phyloP scores from a whole-genome alignment of 2,113 vertebrate genomes.

The Pelecanoides urinatrix region DNA sequence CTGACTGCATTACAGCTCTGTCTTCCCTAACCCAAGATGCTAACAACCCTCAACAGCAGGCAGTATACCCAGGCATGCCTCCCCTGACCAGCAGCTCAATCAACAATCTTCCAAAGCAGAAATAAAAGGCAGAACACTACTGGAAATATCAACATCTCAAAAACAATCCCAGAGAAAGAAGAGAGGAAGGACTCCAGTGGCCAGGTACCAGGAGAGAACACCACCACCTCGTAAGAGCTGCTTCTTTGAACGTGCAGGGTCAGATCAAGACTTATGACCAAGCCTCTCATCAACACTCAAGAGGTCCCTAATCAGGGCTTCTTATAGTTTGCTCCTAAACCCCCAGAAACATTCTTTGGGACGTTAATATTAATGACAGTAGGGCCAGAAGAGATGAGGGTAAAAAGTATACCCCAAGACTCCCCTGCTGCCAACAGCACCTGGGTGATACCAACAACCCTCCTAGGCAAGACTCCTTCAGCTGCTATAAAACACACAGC shows the following conservation, averaged over 20 bases:
- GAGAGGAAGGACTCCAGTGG: background rate
- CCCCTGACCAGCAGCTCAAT: background rate
- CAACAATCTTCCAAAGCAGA: background rate
- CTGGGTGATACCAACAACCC: background rate
- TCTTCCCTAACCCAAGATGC: background rate
- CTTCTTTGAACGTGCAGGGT: background rate
- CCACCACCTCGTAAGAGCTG: background rate
- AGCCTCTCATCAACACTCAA: background rate
- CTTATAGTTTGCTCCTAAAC: background rate
- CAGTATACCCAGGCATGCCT: background rate
- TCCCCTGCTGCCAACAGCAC: background rate
- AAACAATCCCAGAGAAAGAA: background rate
- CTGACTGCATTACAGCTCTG: accelerated
- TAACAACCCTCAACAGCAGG: background rate
- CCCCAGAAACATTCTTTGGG: background rate
- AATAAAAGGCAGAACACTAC: background rate
- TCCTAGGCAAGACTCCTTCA: background rate
- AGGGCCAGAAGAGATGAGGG: background rate
- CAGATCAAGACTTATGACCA: background rate
- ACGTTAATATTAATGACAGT: background rate
- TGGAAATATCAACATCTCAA: background rate
- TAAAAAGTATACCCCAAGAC: background rate
- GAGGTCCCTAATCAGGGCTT: background rate
- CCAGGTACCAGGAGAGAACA: background rate
- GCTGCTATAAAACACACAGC: background rate